Evolutionary conservation across 2,888 invertebrate genomes (phyloP).

Genomic region (Clepsis dumicolana): DNA sequence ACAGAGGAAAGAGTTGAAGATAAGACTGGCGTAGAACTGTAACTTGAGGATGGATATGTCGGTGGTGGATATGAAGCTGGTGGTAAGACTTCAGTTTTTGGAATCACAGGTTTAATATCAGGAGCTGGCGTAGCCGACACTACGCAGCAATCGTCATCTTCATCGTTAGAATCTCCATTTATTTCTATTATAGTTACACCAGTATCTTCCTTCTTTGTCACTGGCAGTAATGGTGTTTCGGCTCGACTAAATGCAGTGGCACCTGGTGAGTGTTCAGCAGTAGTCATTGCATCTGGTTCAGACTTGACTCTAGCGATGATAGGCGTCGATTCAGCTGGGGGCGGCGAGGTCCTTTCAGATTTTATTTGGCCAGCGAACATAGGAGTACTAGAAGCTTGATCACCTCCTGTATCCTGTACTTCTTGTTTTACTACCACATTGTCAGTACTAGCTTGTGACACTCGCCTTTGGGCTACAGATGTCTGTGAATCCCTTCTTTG

Average conservation of each 20-base stretch:
- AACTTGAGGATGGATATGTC: constrained; percentile 59
- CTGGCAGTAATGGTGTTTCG: constrained; percentile 62
- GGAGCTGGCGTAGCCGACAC: constrained; percentile 79
- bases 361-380: constrained; percentile 73
- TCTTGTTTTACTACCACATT: constrained; percentile 76
- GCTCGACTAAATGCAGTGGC: constrained; percentile 37
- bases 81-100: constrained; percentile 67
- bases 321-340: constrained; percentile 62
- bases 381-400: constrained; percentile 58
- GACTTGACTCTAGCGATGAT: constrained; percentile 70
- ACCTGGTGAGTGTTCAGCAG: constrained; percentile 22
- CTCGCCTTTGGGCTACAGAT: constrained; percentile 56
- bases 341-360: constrained; percentile 72
- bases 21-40: constrained; percentile 50
- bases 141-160: constrained; percentile 82
- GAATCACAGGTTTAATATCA: constrained; percentile 74
- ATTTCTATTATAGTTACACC: constrained; percentile 77
- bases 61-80: constrained; percentile 60
- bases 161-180: constrained; percentile 80
- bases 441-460: constrained; percentile 56
- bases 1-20: constrained; percentile 52
- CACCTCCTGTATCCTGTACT: constrained; percentile 55
- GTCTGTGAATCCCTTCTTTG: constrained; percentile 60
- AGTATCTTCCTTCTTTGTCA: constrained; percentile 72
- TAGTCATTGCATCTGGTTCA: constrained; percentile 60